Evolutionary conservation across 1,140 invertebrate genomes (phyloP), one percentile per base, ranked within the genome.

Genomic region (Grapholita molesta): DNA sequence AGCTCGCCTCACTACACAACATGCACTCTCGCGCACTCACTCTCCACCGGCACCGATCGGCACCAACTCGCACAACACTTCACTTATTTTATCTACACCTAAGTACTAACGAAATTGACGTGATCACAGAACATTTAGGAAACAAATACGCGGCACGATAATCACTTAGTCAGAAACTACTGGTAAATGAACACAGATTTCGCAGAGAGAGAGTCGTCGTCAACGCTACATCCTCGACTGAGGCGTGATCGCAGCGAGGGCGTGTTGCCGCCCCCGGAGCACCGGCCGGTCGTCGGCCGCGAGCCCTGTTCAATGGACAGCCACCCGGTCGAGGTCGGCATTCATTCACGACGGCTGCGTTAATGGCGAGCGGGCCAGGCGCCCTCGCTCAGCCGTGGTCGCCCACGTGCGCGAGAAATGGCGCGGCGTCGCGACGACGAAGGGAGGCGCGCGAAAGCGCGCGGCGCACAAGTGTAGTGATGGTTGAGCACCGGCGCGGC

Each of bases 391-490:
- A 70, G 79, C 76, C 23, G 53, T 72, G 77, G 79, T 85, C 87
- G 88, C 88, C 88, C 87, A 91, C 88, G 85, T 91, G 88, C 88
- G 88, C 87, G 85, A 77, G 85, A 83, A 89, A 88, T 89, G 87
- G 88, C 88, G 88, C 87, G 86, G 83, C 87, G 86, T 83, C 85
- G 82, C 84, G 86, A 81, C 86, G 85, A 61, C 72, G 72, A 85
- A 83, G 82, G 83, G 79, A 86, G 79, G 82, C 85, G 86, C 86
- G 85, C 79, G 86, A 86, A 89, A 89, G 80, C 82, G 79, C 80
- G 79, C 86, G 71, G 70, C 77, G 81, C 84, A 77, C 84, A 74
- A 83, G 79, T 79, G 85, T 84, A 84, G 81, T 84, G 85, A 78
- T 80, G 76, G 78, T 72, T 66, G 70, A 66, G 70, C 78, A 72